Percentiles rank a stretch among this genome's conserved stretches.
phyloP scores from a whole-genome alignment of 2,113 vertebrate genomes.

The Leptosomus discolor region DNA sequence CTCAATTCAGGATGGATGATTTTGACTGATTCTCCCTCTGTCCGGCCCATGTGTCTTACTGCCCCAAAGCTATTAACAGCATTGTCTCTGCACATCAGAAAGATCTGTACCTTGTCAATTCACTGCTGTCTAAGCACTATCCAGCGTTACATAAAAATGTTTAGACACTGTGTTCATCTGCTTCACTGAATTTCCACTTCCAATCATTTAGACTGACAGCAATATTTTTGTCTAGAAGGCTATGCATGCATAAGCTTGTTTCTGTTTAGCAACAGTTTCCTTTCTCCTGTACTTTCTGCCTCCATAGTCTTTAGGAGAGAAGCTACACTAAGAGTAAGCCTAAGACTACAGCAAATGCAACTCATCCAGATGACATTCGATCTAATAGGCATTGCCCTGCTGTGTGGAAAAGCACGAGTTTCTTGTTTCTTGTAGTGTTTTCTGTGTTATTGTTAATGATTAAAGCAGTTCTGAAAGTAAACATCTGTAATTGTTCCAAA shows the following conservation, averaged over 20 bases:
- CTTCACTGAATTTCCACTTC: background rate
- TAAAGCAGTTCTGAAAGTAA: constrained; percentile 61
- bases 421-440: constrained; percentile 1
- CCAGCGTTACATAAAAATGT: background rate
- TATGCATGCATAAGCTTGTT: background rate
- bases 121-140: background rate
- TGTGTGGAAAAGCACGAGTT: constrained; percentile 19
- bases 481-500: constrained; percentile 56
- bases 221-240: background rate
- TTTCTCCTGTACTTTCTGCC: background rate
- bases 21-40: background rate
- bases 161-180: background rate
- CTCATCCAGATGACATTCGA: background rate
- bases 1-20: background rate
- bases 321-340: background rate
- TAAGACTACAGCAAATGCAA: background rate
- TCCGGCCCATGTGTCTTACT: background rate
- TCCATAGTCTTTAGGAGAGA: background rate
- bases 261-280: background rate
- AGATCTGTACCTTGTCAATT: too few species aligned
- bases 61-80: background rate
- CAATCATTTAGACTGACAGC: background rate
- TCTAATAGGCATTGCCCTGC: background rate
- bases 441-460: constrained; percentile 36
- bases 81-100: background rate